Base-by-base conservation (phyloP, 2,113 vertebrate genomes). In the Ceuthmochares aereus region DNA sequence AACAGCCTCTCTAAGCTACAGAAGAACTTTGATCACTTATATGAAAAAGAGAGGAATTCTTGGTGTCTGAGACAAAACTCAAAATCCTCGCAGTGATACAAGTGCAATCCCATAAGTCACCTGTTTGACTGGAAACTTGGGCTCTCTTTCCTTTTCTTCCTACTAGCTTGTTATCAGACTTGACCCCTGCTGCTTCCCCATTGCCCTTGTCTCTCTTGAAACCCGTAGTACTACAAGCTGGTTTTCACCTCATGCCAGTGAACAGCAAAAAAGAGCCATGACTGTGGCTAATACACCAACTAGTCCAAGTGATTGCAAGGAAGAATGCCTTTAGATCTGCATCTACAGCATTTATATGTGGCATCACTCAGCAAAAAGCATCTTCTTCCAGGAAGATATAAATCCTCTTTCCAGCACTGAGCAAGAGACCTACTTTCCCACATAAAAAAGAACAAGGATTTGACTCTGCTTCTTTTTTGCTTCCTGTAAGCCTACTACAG, bases 341-440 rank as follows among this genome's bases (percentile, higher is more conserved):
- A 67, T 42, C 69, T 81, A 52, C 81, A 87, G 4, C 32, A 14
- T 17, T 67, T 51, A 29, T 0, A 8, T 27, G 19, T 19, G 75
- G 18, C 29, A 64, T 36, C 25, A 10, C 45, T 87, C 36, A 84
- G 69, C 29, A 72, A 81, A 87, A 90, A 21, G 19, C 52, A n/a
- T 76, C 34, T 45, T 81, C 69, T 52, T 55, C 20, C 12, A 10
- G 55, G n/a, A 21, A 70, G 37, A 34, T 6, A 11, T 3, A 1
- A 4, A 0, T 54, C 32, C 29, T 15, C 37, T 42, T 90, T 88
- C 55, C 55, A 78, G 36, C 0, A 0, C 21, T 67, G 64, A 74
- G 60, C 60, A 80, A 75, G 82, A 34, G 11, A 88, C 78, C 60
- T 76, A 54, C 68, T 90, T 58, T 88, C 6, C 36, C 5, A 10